phyloP scores from a whole-genome alignment of 30 jellyfish, hydroid and myxozoan species.

The Aurelia coerulea region DNA sequence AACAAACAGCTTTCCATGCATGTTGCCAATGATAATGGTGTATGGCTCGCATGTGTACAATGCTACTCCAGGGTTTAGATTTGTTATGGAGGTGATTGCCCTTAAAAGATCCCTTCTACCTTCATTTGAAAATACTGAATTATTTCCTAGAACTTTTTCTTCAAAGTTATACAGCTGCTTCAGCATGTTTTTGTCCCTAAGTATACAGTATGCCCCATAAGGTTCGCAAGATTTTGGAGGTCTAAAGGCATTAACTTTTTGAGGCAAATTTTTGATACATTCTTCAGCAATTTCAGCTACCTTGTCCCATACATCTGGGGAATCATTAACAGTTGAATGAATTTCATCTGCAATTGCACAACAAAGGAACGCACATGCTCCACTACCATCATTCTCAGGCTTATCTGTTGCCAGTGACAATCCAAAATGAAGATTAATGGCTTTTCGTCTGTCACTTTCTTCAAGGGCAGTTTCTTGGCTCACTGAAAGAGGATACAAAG shows the following conservation, averaged over 20 bases:
- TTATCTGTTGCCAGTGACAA: constrained; percentile 6
- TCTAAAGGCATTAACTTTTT: constrained; percentile 20
- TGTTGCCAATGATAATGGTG: background rate
- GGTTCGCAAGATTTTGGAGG: background rate
- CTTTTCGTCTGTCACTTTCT: constrained; percentile 14
- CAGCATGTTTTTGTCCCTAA: background rate
- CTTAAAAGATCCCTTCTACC: constrained; percentile 6
- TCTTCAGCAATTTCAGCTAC: background rate
- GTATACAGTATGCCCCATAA: background rate
- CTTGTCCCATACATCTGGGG: constrained; percentile 10
- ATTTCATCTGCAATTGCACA: constrained; percentile 19
- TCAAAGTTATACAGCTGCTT: background rate
- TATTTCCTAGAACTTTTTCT: background rate
- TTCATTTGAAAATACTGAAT: constrained; percentile 12
- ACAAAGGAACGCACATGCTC: constrained; percentile 36
- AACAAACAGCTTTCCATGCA: constrained; percentile 9
- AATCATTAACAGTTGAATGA: constrained; percentile 1
- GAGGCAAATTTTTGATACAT: background rate
- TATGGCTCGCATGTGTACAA: constrained; percentile 17
- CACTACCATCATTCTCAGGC: constrained; percentile 32
- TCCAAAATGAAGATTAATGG: background rate
- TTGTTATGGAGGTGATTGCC: constrained; percentile 6
- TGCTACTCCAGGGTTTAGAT: background rate
- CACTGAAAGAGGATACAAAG: constrained; percentile 13
- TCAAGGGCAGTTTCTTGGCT: constrained; percentile 23